Evolutionary conservation across 2,888 invertebrate species (phyloP), one percentile per base, ranked within the genome.

Genomic region (Diachrysia chrysitis): DNA sequence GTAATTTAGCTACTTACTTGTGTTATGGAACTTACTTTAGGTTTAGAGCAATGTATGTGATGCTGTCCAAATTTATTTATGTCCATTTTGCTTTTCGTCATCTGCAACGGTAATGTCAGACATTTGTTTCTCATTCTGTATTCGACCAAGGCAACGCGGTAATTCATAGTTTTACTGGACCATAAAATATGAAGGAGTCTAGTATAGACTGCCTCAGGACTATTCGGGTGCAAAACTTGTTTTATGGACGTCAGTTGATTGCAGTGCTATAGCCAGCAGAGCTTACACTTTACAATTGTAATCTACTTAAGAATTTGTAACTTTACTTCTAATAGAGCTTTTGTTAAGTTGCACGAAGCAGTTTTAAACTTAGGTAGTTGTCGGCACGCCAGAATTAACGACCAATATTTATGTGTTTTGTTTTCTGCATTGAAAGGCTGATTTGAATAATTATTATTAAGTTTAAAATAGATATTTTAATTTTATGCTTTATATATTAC

Each of bases 151-250:
- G 51, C 25, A n/a, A n/a, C n/a, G n/a, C n/a, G 35, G 63, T 53
- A 37, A 72, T 76, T 63, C 61, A 54, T 66, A 70, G 61, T 58
- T 66, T 25, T 63, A 53, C 63, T 63, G 56, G 17, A 35, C 68
- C 68, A 57, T 80, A 76, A 76, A 78, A 66, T 56, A 68, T 64
- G 58, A 56, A 63, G 63, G 48, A n/a, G n/a, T 42, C 6, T n/a
- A 5, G 68, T 62, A 58, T 79, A 59, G 64, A 42, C 66, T 17
- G 66, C 67, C 62, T 67, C n/a, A 57, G 59, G 77, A 53, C 19
- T 61, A 55, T 73, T 68, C 73, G 48, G 65, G 58, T 56, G 77
- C 64, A 61, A 42, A 55, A 62, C 63, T 64, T 48, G 51, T 51
- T 71, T 19, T 66, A 53, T n/a, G 17, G 23, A 67, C 57, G 65